These are phyloP conservation scores for Dasypus novemcinctus DNA, from an alignment of 2,113 vertebrate genomes.

Conservation along the genomic window DNA sequence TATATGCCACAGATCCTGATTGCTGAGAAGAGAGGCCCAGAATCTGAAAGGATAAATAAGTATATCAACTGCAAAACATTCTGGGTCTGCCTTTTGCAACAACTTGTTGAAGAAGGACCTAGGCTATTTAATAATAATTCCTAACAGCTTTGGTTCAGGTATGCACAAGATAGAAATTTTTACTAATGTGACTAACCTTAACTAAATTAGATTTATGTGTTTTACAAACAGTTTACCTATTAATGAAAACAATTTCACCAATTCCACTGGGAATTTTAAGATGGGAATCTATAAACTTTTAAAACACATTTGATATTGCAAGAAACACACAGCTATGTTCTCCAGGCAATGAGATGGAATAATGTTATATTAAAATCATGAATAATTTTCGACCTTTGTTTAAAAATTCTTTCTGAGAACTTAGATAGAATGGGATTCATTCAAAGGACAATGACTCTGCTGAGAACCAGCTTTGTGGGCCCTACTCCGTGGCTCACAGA, in stretches of 20 bases:
- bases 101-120: not conserved
- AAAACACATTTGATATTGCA: slow-evolving; percentile 2
- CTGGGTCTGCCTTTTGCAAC: not conserved
- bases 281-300: not conserved
- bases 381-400: not conserved
- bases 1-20: too few relatives aligned
- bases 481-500: not conserved
- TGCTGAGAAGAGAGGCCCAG: slow-evolving; percentile 85
- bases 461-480: not conserved
- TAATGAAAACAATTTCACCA: not conserved
- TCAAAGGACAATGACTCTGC: slow-evolving; percentile 15
- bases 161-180: not conserved
- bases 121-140: not conserved
- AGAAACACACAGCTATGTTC: not conserved
- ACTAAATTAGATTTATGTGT: not conserved
- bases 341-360: not conserved
- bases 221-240: not conserved
- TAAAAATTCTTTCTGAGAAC: not conserved
- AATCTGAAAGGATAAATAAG: slow-evolving; percentile 82
- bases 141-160: not conserved
- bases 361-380: not conserved
- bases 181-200: not conserved
- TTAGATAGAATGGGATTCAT: not conserved
- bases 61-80: not conserved
- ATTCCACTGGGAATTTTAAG: not conserved